Base-by-base conservation (phyloP, 2,888 invertebrate genomes). In the Anorthoa munda region DNA sequence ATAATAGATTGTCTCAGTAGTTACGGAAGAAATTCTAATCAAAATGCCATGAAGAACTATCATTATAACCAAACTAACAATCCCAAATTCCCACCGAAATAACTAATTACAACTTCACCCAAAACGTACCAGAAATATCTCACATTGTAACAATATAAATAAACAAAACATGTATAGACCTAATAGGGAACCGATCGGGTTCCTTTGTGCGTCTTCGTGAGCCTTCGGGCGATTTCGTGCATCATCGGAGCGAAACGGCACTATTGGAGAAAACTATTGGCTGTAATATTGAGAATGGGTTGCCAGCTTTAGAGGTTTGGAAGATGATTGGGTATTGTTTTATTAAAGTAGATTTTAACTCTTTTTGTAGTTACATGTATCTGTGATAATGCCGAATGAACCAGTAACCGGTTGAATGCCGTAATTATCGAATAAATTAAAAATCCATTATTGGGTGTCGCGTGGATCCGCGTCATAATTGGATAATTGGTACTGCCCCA, bases 151-250 rank as follows among this genome's bases (percentile, higher is more conserved):
- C 23, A 64, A 60, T 61, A 55, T 71, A 67, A 71, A 55, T 71
- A 67, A 71, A 76, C 76, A 76, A 65, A 60, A 60, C 26, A 23
- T 39, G 4, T 4, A 39, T 4, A 18, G n/a, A 31, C 17, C n/a
- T 68, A 51, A 51, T 64, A 59, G 56, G 74, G 23, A 68, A 70
- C 77, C 68, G 55, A 66, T 77, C 56, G 70, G 63, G 13, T 26
- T 58, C 63, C 64, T 83, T 77, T 75, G 81, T 50, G 31, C n/a
- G 55, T 45, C 65, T 81, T 77, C 77, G 80, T 55, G 23, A 21
- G 31, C 56, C 67, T 81, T 83, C 79, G 83, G 83, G 68, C 68
- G 81, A 82, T 87, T 86, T 85, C 72, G 81, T 79, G 83, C 79
- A 58, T 65, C 83, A 75, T 70, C 76, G 82, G 79, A 78, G 76